Base-by-base conservation (phyloP, 2,888 invertebrate genomes). In the Eustalomyia histrio region DNA sequence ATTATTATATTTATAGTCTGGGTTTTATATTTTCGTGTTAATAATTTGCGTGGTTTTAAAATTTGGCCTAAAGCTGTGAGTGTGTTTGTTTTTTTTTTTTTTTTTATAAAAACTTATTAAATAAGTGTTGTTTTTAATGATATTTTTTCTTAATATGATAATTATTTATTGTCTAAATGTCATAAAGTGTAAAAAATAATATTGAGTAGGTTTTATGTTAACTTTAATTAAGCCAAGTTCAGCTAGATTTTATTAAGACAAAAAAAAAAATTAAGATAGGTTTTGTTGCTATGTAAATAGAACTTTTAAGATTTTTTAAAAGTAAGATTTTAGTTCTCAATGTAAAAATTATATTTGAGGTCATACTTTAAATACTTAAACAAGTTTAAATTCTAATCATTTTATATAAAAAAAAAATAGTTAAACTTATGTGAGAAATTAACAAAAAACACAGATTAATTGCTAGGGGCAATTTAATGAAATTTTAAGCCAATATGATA, bases 151-250 rank as follows among this genome's bases (percentile, higher is more conserved):
- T 43, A 61, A 75, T 80, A 75, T 72, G 65, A 67, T 71, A 67
- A 74, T 69, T 74, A 74, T 52, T 35, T 29, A 1, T 10, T 43
- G 7, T 69, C 67, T 55, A 14, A 58, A 65, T 68, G 43, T 57
- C 53, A 63, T 75, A 60, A 47, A 64, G 43, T 14, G n/a, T n/a
- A n/a, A 58, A 58, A 39, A 24, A 5, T 60, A 52, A 61, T 24
- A 71, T 2, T 67, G 78, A 67, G 81, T 81, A 71, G 78, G 81
- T 78, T 78, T 67, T 7, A 75, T 63, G 55, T 78, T 75, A 75
- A 71, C 61, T 81, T 63, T 63, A 74, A 74, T 78, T 75, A 71
- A 71, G 74, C 71, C 78, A 78, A 81, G 81, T 81, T 81, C 78
- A 74, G 65, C 69, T 81, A 61, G 65, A 71, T 74, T 47, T 47